Evolutionary conservation across 2,113 vertebrate species (phyloP).

Genomic region (Shinisaurus crocodilurus): DNA sequence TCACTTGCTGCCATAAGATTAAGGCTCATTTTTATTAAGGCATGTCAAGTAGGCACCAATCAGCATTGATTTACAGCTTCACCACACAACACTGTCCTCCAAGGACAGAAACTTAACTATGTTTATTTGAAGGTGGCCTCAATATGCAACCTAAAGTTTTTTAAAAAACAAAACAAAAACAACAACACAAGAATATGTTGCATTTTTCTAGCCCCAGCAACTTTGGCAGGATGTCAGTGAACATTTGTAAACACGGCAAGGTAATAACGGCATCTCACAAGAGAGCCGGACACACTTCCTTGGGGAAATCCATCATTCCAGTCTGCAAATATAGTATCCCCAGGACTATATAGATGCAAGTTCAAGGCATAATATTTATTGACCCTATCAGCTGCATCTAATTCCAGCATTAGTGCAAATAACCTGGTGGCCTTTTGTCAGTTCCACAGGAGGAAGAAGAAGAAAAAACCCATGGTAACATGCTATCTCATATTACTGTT

Average conservation of each 20-base stretch:
- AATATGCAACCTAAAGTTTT: slow-evolving; percentile 38
- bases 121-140: slow-evolving; percentile 27
- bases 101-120: slow-evolving; percentile 16
- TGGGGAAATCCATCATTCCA: slow-evolving; percentile 47
- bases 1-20: not conserved
- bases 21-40: slow-evolving; percentile 25
- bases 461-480: not conserved
- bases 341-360: slow-evolving; percentile 35
- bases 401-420: slow-evolving; percentile 38
- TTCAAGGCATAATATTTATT: slow-evolving; percentile 45
- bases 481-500: slow-evolving; percentile 6
- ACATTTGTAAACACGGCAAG: slow-evolving; percentile 53
- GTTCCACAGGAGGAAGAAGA: not conserved
- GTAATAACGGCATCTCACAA: slow-evolving; percentile 50
- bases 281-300: slow-evolving; percentile 50
- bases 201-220: slow-evolving; percentile 42
- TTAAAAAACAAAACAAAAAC: no score
- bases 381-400: slow-evolving; percentile 40
- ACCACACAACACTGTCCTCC: not conserved
- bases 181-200: slow-evolving; percentile 33
- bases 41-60: not conserved
- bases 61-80: slow-evolving; percentile 17
- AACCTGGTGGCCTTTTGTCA: slow-evolving; percentile 29
- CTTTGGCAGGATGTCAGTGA: slow-evolving; percentile 40
- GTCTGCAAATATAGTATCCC: slow-evolving; percentile 20